Evolutionary conservation across 2,797 vertebrate species (phyloP), one percentile per base, ranked within the genome.

Genomic region (Morelia viridis): DNA sequence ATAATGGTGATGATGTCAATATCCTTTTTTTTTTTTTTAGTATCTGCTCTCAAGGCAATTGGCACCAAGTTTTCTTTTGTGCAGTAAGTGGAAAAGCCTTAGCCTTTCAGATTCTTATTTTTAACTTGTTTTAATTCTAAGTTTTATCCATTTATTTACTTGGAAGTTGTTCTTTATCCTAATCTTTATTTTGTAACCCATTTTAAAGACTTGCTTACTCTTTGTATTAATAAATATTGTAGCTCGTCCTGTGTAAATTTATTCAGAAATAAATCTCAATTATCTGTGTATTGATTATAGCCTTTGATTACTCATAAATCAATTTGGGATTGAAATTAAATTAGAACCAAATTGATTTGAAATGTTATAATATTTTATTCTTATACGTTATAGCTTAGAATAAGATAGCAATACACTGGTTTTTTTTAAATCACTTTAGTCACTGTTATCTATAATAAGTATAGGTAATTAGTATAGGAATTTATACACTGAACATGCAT

Each of bases 391-490:
- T 31, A 91, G 53, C 53, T 65, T 57, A 31, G 60, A 84, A 35
- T 24, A 15, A 68, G 1, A 46, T 28, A 26, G 84, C 9, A 46
- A 46, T 50, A 68, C 17, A n/a, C 22, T 35, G 26, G 62, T 61
- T 41, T 31, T 80, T 87, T 22, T 9, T 76, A 5, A n/a, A 56
- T 19, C 19, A 86, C 50, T 89, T 93, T 90, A 64, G 35, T 17
- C 61, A 17, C 24, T 12, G 2, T 85, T 95, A 91, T 87, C 86
- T 92, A 71, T 91, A 94, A 87, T 41, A 41, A 41, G 35, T 41
- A 58, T 91, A 91, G 80, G 60, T 83, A 76, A 1, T 85, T 85
- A 53, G 41, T 71, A 87, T 10, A 84, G 56, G 28, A 87, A 28
- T 83, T 58, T 3, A 3, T 87, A n/a, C 28, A 15, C 87, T 90